Conservation (phyloP, 2,888 invertebrate species). For the Mesochorus sp. region DNA sequence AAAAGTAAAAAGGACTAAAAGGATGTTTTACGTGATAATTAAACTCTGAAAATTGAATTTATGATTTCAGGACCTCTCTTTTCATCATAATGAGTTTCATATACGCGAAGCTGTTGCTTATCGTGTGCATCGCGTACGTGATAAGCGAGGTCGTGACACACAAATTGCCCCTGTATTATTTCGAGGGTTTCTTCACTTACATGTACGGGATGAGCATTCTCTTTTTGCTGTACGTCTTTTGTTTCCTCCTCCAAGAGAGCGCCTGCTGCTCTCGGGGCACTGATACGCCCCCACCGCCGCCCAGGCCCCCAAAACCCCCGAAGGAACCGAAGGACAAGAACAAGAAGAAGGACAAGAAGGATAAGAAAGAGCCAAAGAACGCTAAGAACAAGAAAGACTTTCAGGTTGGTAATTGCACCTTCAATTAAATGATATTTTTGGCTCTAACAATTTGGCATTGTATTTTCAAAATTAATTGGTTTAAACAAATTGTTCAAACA, state of each 20-base stretch:
- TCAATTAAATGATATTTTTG: no score
- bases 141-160: slow-evolving; percentile 97
- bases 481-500: no score
- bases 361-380: slow-evolving; percentile 84
- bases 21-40: no score
- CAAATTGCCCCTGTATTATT: slow-evolving; percentile 95
- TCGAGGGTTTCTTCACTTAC: slow-evolving; percentile 97
- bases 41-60: no score
- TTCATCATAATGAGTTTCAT: slow-evolving; percentile 98
- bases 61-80: slow-evolving; percentile 91
- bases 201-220: slow-evolving; percentile 96
- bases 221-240: slow-evolving; percentile 96
- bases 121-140: slow-evolving; percentile 96
- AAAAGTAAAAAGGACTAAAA: no score
- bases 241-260: slow-evolving; percentile 96
- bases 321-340: slow-evolving; percentile 89
- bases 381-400: slow-evolving; percentile 84
- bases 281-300: slow-evolving; percentile 85
- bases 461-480: no score
- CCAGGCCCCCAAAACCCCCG: slow-evolving; percentile 85
- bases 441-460: no score
- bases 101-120: slow-evolving; percentile 96
- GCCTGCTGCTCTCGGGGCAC: slow-evolving; percentile 89
- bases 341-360: slow-evolving; percentile 85
- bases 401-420: slow-evolving; percentile 81